These are phyloP conservation scores for Setophaga petechia DNA, from an alignment of 2,113 vertebrate species.

Conservation along the genomic window DNA sequence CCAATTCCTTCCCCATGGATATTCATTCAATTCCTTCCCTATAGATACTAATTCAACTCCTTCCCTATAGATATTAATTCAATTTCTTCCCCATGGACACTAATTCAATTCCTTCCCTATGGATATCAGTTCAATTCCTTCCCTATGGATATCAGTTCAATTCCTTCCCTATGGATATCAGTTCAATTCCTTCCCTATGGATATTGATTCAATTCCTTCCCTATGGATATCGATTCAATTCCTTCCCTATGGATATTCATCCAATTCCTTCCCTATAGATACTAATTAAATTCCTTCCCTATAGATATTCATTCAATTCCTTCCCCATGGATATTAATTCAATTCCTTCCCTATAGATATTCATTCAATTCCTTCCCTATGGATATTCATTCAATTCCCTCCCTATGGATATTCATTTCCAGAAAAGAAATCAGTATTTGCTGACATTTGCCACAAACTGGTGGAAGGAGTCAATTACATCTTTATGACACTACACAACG, in stretches of 20 bases:
- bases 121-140: no score
- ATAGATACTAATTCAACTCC: neutral
- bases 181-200: neutral
- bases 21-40: neutral
- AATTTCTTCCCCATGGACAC: neutral
- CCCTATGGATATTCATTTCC: neutral
- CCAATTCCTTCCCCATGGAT: neutral
- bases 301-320: no score
- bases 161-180: no score
- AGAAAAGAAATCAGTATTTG: neutral
- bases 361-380: neutral
- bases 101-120: no score
- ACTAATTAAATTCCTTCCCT: neutral
- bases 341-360: neutral
- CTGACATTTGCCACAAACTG: neutral
- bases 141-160: no score
- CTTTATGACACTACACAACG: rapidly evolving
- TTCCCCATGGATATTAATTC: neutral
- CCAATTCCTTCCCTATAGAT: no score
- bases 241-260: neutral
- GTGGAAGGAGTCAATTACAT: neutral
- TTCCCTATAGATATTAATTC: no score
- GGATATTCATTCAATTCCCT: no score
- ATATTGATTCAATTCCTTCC: neutral
- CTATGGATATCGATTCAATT: no score